Evolutionary conservation across 2,797 vertebrate species (phyloP), one percentile per base, ranked within the genome.

Genomic region (Premnoplex brunnescens): DNA sequence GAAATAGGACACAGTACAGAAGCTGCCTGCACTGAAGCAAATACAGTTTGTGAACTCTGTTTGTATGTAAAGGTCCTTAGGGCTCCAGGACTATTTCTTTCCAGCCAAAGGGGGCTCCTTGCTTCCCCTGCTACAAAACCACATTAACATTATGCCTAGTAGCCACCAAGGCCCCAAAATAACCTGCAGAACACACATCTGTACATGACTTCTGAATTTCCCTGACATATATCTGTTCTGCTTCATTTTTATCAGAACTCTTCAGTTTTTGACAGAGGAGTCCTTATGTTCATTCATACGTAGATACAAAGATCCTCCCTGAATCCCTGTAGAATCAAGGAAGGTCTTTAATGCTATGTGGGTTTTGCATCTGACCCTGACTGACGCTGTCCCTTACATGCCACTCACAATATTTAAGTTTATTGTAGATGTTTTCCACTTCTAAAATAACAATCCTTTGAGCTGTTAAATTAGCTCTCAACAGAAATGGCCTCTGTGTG

Each of bases 381-480:
- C 43, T 41, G 56, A 62, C 51, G 81, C 60, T 2, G 0, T 66
- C 43, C 58, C 54, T 91, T 39, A 59, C 20, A 48, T 23, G 71
- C 49, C 2, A 0, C 69, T 95, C 52, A 54, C 58, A 82, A 60
- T 63, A n/a, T 7, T 32, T 48, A 21, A 36, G 36, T 75, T 88
- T 91, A 87, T 37, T 88, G 81, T 67, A 63, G 81, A 80, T 89
- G 64, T 75, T 94, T 95, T 88, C 75, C 81, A 92, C 80, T 85
- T 74, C 80, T 81, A 85, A 81, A 75, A 19, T 56, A 90, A 73
- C 51, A 68, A 39, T 75, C 75, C 74, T 85, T 36, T 34, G 56
- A 78, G 85, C 82, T 85, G 93, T 95, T 96, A 91, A 95, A 93
- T 41, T 36, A 67, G 88, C 69, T 94, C 89, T 81, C 49, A 83